phyloP scores from a whole-genome alignment of 2,888 invertebrate genomes.

The Himalopsyche kuldschensis region DNA sequence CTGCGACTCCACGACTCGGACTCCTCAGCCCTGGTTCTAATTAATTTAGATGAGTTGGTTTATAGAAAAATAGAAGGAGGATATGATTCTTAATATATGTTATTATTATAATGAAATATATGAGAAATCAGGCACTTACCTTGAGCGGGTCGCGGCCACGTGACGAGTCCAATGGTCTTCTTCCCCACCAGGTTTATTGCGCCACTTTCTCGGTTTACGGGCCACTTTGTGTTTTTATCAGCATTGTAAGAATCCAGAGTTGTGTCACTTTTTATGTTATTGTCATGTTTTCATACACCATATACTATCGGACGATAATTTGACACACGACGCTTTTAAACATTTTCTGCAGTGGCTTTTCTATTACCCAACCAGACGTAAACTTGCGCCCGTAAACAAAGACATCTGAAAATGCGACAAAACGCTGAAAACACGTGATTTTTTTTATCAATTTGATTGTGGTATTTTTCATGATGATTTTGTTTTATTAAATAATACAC shows the following conservation, averaged over 20 bases:
- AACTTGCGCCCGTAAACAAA: background rate
- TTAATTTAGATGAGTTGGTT: too few species aligned
- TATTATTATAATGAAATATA: too few species aligned
- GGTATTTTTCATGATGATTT: too few species aligned
- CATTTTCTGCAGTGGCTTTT: background rate
- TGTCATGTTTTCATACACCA: constrained; percentile 33
- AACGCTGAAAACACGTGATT: too few species aligned
- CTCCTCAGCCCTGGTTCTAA: too few species aligned
- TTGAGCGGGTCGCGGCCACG: background rate
- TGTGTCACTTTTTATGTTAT: constrained; percentile 34
- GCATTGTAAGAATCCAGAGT: constrained; percentile 44
- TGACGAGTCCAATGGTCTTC: background rate
- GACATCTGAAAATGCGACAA: background rate
- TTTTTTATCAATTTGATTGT: too few species aligned
- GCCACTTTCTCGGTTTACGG: constrained; percentile 60
- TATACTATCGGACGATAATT: constrained; percentile 33
- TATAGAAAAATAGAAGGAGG: too few species aligned
- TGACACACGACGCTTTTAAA: constrained; percentile 16
- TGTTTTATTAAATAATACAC: too few species aligned
- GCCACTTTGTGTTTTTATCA: constrained; percentile 63
- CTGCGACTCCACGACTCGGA: too few species aligned
- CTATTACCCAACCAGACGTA: background rate
- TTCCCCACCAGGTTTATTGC: constrained; percentile 54
- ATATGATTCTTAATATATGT: too few species aligned
- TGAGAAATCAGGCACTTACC: background rate